Conservation (phyloP, 2,888 invertebrate species). For the Steinernema hermaphroditum region DNA sequence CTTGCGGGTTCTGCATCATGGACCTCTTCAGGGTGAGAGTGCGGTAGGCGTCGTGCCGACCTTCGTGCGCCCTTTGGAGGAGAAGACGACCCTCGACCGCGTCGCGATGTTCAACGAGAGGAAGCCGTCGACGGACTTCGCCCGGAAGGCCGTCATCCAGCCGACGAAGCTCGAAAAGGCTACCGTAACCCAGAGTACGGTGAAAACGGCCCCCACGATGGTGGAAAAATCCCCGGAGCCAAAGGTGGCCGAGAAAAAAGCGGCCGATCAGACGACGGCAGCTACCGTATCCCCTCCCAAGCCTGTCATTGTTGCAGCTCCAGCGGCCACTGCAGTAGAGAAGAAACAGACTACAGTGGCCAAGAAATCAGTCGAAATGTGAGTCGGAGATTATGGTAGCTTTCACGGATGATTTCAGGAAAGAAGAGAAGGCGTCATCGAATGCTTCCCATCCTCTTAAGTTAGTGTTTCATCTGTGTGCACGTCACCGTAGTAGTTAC, state of each 20-base stretch:
- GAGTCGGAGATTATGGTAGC: background rate
- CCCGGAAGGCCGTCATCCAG: conserved; percentile 60
- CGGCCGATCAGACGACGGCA: background rate
- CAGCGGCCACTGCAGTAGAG: conserved; percentile 4
- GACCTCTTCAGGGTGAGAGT: conserved; percentile 42
- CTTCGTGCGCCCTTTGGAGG: conserved; percentile 42
- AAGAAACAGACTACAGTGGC: background rate
- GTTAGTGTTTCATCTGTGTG: background rate
- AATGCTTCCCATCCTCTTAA: background rate
- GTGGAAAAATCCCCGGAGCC: background rate
- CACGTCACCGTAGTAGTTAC: background rate
- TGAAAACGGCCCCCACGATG: conserved; percentile 15
- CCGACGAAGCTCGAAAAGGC: conserved; percentile 54
- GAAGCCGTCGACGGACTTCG: conserved; percentile 58
- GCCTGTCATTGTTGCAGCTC: background rate
- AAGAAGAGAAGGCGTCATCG: background rate
- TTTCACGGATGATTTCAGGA: background rate
- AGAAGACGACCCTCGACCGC: conserved; percentile 37
- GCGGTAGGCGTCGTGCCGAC: conserved; percentile 48
- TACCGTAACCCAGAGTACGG: conserved; percentile 40
- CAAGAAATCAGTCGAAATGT: background rate
- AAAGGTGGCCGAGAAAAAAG: conserved; percentile 6
- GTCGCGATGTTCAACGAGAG: conserved; percentile 44
- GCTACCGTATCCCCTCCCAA: background rate
- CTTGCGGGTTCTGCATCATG: too few relatives aligned